These are phyloP conservation scores for Amphibalanus amphitrite DNA, from an alignment of 1,140 invertebrate genomes.

Conservation along the genomic window DNA sequence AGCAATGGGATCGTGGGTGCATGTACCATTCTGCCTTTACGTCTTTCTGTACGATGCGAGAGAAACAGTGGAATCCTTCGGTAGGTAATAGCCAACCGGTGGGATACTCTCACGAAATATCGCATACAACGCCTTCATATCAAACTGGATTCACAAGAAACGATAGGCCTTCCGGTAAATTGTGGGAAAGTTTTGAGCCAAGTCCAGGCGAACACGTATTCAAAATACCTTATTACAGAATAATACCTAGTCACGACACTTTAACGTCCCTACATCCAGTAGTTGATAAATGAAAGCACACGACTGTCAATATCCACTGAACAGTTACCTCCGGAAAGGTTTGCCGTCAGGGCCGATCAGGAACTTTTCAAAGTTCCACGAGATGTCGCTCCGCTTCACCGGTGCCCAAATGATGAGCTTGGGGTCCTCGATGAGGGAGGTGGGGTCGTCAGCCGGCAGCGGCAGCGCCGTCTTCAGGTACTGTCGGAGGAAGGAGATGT, in stretches of 20 bases:
- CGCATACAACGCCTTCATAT: not conserved
- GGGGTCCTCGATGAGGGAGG: constrained; percentile 22
- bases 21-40: no score
- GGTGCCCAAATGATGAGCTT: constrained; percentile 22
- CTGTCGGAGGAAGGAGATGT: constrained; percentile 12
- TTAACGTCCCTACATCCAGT: not conserved
- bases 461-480: constrained; percentile 24
- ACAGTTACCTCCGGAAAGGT: constrained; percentile 24
- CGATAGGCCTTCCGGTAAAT: no score
- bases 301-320: not conserved
- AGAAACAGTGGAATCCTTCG: no score
- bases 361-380: constrained; percentile 39
- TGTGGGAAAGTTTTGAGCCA: not conserved
- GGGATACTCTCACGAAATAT: not conserved
- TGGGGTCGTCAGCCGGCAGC: constrained; percentile 18
- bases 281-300: not conserved
- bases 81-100: not conserved
- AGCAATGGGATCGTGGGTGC: no score
- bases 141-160: no score
- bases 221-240: not conserved
- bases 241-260: not conserved
- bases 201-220: not conserved
- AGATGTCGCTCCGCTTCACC: constrained; percentile 26
- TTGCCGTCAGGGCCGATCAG: constrained; percentile 27
- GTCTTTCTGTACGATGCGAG: no score